Percentiles rank a stretch among this genome's conserved stretches.
Conservation (phyloP, 2,797 vertebrate genomes). For the Anguilla marmorata region DNA sequence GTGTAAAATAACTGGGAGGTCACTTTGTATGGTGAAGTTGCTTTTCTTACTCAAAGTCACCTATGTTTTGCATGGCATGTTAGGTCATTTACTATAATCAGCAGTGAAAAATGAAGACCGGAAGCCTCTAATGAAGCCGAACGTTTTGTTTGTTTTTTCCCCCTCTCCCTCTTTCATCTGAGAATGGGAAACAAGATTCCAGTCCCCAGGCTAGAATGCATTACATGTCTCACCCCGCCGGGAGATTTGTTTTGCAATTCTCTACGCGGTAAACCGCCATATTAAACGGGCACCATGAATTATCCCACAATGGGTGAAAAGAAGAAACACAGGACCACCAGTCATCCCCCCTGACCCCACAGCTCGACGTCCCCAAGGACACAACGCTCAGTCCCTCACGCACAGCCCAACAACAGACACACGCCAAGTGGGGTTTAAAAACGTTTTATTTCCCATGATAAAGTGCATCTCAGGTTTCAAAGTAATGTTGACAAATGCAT, state of each 20-base stretch:
- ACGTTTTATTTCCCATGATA: slow-evolving; percentile 44
- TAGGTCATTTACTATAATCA: slow-evolving; percentile 15
- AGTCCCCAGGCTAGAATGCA: slow-evolving; percentile 22
- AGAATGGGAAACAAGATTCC: neutral
- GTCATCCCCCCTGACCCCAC: neutral
- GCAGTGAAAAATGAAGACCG: slow-evolving; percentile 19
- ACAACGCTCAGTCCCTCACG: neutral
- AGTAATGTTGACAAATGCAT: slow-evolving; percentile 1
- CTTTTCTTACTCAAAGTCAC: slow-evolving; percentile 23
- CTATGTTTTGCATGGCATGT: neutral
- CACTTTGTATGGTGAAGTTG: neutral
- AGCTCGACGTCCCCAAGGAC: neutral
- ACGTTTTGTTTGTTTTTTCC: slow-evolving; percentile 3
- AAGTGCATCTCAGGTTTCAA: slow-evolving; percentile 15
- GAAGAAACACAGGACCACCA: neutral
- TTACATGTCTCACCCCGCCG: neutral
- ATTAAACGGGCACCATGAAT: neutral
- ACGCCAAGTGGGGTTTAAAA: slow-evolving; percentile 18
- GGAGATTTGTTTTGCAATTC: neutral
- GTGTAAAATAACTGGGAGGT: neutral
- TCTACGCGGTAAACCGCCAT: neutral
- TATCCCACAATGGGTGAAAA: slow-evolving; percentile 11
- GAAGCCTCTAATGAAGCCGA: slow-evolving; percentile 12
- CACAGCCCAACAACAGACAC: neutral
- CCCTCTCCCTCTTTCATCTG: neutral